These are phyloP conservation scores for Athrips mouffetella DNA, from an alignment of 2,888 invertebrate species.

Conservation along the genomic window DNA sequence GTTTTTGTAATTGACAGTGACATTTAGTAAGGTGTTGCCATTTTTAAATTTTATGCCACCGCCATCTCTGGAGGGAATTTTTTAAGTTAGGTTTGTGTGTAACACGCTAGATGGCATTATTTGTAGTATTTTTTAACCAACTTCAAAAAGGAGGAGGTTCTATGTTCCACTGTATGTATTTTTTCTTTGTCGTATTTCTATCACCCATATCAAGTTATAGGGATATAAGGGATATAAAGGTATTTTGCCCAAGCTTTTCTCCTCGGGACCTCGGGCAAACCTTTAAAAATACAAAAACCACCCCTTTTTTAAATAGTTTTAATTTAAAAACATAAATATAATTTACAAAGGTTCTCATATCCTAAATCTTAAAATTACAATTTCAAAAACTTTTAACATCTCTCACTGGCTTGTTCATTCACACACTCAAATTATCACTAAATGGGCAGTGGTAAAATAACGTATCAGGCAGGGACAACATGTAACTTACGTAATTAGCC, in stretches of 20 bases:
- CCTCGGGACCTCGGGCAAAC: too few species aligned
- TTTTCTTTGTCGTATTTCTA: too few species aligned
- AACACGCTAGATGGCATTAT: too few species aligned
- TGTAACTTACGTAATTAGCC: too few species aligned
- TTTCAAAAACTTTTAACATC: slow-evolving; percentile 14
- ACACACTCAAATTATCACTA: slow-evolving; percentile 30
- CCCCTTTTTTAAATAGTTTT: slow-evolving; percentile 24
- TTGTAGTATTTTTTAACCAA: too few species aligned
- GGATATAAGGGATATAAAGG: too few species aligned
- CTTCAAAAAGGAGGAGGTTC: too few species aligned
- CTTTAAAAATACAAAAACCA: not conserved
- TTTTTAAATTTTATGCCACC: not conserved
- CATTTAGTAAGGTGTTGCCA: slow-evolving; percentile 35
- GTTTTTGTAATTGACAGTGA: slow-evolving; percentile 47
- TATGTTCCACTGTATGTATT: too few species aligned
- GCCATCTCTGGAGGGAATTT: not conserved
- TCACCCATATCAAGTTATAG: too few species aligned
- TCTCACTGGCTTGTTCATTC: slow-evolving; percentile 15
- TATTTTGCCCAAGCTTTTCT: too few species aligned
- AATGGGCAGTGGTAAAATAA: slow-evolving; percentile 33
- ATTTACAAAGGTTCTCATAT: slow-evolving; percentile 44
- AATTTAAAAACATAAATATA: slow-evolving; percentile 60
- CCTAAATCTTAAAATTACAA: not conserved
- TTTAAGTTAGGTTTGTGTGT: not conserved
- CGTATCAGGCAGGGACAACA: too few species aligned